Evolutionary conservation across 2,888 invertebrate genomes (phyloP).

Genomic region (Drosophila dives): DNA sequence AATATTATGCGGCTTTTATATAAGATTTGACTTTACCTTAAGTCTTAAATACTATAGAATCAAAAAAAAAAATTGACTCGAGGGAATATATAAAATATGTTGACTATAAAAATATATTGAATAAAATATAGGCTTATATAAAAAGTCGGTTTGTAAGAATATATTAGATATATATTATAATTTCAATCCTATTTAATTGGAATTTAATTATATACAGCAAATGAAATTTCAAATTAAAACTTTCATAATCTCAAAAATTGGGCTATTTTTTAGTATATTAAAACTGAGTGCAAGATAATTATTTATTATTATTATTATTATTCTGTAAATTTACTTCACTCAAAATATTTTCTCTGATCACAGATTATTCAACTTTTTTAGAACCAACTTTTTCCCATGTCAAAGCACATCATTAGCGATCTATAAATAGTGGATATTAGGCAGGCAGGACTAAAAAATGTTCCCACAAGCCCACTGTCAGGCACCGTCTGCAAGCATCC

Average conservation of each 20-base stretch:
- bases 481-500: slow-evolving; percentile 69
- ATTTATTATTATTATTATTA: no score
- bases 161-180: background rate
- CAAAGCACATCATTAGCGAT: slow-evolving; percentile 47
- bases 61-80: background rate
- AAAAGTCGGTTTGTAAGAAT: background rate
- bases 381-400: slow-evolving; percentile 7
- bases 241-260: no score
- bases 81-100: no score
- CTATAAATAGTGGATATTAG: slow-evolving; percentile 29
- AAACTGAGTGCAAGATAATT: no score
- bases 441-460: slow-evolving; percentile 39
- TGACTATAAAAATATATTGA: background rate
- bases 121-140: background rate
- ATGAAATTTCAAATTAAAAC: no score
- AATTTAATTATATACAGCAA: background rate
- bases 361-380: slow-evolving; percentile 3
- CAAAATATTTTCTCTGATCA: background rate
- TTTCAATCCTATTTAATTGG: background rate
- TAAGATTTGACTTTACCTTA: background rate
- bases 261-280: no score
- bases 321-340: no score
- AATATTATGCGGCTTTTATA: background rate
- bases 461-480: slow-evolving; percentile 65
- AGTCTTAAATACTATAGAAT: no score